These are phyloP conservation scores for Mugil cephalus DNA, from an alignment of 2,113 vertebrate species.

Conservation along the genomic window DNA sequence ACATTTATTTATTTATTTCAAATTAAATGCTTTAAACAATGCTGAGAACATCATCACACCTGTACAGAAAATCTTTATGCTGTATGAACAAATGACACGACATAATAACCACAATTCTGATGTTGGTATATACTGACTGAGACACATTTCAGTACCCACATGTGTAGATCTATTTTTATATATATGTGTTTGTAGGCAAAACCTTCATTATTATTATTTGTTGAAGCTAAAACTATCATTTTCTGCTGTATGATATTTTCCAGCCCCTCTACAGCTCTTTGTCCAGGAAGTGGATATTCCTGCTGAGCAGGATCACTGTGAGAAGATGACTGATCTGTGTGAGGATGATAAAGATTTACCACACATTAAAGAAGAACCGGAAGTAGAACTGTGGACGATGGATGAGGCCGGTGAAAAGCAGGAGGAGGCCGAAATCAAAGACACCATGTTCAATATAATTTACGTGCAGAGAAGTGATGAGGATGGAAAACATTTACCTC, in stretches of 20 bases:
- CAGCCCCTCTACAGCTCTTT: conserved; percentile 24
- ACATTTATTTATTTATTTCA: too few species aligned
- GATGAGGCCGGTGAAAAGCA: not conserved
- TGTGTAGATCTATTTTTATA: too few species aligned
- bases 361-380: conserved; percentile 46
- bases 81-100: too few species aligned
- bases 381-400: conserved; percentile 16
- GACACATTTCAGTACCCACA: too few species aligned
- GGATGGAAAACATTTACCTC: not conserved
- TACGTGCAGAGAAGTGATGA: conserved; percentile 38
- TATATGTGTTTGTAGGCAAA: too few species aligned
- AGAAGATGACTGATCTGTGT: not conserved
- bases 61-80: too few species aligned
- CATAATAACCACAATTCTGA: too few species aligned
- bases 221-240: not conserved
- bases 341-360: conserved; percentile 6
- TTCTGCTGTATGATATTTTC: not conserved
- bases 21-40: too few species aligned
- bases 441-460: conserved; percentile 53
- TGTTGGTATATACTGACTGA: too few species aligned
- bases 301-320: not conserved
- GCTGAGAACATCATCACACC: too few species aligned
- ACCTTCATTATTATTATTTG: not conserved
- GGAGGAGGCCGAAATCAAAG: conserved; percentile 28
- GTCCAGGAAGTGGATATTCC: not conserved